Conservation (phyloP, 64 coral and sea anemone species). For the Montipora sp. region DNA sequence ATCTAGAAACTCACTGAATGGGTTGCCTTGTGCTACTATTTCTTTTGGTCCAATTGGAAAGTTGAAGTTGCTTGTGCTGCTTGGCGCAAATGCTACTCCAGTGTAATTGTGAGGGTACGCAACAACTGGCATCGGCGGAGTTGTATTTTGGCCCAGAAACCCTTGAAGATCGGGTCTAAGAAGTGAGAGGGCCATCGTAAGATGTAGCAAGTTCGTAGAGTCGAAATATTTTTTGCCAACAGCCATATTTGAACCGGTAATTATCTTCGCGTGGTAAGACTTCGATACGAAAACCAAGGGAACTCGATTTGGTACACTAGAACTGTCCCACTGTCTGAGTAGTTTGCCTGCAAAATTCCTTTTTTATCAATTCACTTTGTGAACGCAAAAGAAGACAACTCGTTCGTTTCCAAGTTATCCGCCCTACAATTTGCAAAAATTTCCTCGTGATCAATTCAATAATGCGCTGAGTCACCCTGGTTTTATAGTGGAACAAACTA, state of each 20-base stretch:
- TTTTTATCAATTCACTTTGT: no score
- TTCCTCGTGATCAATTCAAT: background rate
- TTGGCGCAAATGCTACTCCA: slow-evolving; percentile 22
- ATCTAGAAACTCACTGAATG: slow-evolving; percentile 53
- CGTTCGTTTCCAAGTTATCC: background rate
- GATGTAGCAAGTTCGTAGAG: slow-evolving; percentile 46
- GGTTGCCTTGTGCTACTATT: slow-evolving; percentile 10
- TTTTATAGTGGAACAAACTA: background rate
- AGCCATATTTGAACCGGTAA: slow-evolving; percentile 35
- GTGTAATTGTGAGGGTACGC: slow-evolving; percentile 58
- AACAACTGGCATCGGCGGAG: slow-evolving; percentile 41
- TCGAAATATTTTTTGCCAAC: slow-evolving; percentile 69
- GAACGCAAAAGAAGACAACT: background rate
- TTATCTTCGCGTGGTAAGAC: no score
- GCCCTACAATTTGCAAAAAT: no score
- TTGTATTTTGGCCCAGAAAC: slow-evolving; percentile 34
- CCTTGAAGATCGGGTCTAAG: slow-evolving; percentile 81
- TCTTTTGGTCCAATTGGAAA: slow-evolving; percentile 37
- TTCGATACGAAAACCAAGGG: background rate
- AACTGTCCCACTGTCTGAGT: no score
- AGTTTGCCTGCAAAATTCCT: no score
- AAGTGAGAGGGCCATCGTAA: slow-evolving; percentile 69
- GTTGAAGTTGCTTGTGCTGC: slow-evolving; percentile 50
- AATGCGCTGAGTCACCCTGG: slow-evolving; percentile 37
- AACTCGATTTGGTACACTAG: background rate